Percentiles rank a stretch among this genome's conserved stretches.
Evolutionary conservation across 1,140 invertebrate species (phyloP).

Genomic region (Magallana ariakensis): DNA sequence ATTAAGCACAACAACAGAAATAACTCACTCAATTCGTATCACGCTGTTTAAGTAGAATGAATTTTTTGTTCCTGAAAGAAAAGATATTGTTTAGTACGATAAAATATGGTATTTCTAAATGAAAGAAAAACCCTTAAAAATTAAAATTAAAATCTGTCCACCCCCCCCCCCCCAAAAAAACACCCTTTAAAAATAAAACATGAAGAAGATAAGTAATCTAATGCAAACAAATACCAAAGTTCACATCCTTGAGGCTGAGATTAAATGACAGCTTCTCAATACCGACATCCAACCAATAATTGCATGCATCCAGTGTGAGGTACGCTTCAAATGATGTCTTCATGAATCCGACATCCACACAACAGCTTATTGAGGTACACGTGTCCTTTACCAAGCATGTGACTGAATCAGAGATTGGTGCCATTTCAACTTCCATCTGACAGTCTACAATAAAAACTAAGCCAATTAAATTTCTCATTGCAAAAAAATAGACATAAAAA

Average conservation of each 20-base stretch:
- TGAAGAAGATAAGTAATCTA: not conserved
- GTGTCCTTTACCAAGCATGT: conserved; percentile 52
- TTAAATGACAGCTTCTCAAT: conserved; percentile 56
- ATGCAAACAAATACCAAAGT: conserved; percentile 38
- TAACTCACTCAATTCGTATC: conserved; percentile 5
- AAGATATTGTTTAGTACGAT: not conserved
- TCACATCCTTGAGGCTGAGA: conserved; percentile 26
- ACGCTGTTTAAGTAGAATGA: conserved; percentile 24
- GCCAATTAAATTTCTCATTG: too few species aligned
- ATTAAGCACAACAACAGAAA: too few species aligned
- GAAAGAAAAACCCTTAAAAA: not conserved
- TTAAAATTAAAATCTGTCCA: not conserved
- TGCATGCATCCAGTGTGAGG: conserved; percentile 55
- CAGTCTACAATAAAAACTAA: not conserved
- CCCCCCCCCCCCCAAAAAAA: too few species aligned
- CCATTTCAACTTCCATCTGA: not conserved
- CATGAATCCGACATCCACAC: conserved; percentile 54
- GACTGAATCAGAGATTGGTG: conserved; percentile 1
- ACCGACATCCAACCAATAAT: conserved; percentile 51
- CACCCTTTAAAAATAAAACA: not conserved
- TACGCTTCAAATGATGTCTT: conserved; percentile 51
- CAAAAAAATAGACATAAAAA: too few species aligned
- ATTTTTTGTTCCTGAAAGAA: conserved; percentile 10
- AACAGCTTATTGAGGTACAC: conserved; percentile 57
- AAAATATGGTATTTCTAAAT: not conserved